Evolutionary conservation across 2,113 vertebrate genomes (phyloP), one percentile per base, ranked within the genome.

Genomic region (Fregata magnificens): DNA sequence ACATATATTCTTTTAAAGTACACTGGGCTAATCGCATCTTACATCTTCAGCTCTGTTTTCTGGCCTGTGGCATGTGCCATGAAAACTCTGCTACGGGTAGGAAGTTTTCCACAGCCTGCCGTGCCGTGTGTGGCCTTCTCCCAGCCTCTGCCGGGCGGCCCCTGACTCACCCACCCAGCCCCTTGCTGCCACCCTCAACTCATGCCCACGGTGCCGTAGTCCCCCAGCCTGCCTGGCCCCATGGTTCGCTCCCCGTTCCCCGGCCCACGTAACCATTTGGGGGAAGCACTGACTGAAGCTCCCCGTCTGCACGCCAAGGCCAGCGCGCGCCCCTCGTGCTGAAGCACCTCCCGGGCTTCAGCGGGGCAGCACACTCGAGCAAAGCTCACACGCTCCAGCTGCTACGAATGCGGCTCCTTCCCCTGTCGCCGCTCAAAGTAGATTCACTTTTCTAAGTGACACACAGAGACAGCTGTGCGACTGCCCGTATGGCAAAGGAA

Each of bases 361-460:
- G 36, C 13, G 4, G 21, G 31, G 22, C 69, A 9, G 32, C 16
- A 15, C 25, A 5, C 58, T 20, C 1, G 25, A 76, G 59, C n/a
- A 26, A 11, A 44, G 79, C 67, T 56, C 71, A 13, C 76, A 45
- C 6, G 36, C 73, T 76, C 67, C 85, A 55, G 74, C 73, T 66
- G 88, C 61, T 34, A 12, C 24, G 1, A 58, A 24, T 8, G 61
- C 53, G 8, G 71, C 58, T 66, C 42, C 56, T 32, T 59, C 45
- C 85, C 45, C 81, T 3, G 74, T 74, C 38, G 26, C 74, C 32
- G 40, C 74, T 55, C 80, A 3, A 4, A 34, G 45, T 4, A 47
- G 36, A 81, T 88, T 83, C 91, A 36, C 93, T 95, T 90, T 92
- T 91, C 86, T 72, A 55, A 56, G 71, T 6, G 85, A 82, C 71